Evolutionary conservation across 1,140 invertebrate genomes (phyloP), one percentile per base, ranked within the genome.

Genomic region (Ericerus pela): DNA sequence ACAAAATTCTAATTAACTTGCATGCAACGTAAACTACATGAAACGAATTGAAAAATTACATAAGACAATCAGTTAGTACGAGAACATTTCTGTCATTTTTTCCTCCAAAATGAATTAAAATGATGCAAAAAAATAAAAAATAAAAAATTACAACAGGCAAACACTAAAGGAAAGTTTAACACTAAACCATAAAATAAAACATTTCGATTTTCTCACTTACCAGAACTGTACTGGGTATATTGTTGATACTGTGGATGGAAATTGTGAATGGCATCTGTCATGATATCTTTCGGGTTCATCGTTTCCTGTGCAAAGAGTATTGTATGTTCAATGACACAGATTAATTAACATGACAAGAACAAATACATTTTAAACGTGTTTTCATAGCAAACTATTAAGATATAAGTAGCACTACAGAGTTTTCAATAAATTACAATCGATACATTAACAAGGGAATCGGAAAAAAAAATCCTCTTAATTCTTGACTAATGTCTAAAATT

Each of bases 201-300:
- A 38, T 38, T 6, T 14, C 4, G 20, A 6, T 6, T 53, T 55
- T 56, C 12, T 22, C 62, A 75, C 75, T 76, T 76, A 90, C 88
- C 84, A 69, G 88, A 87, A 73, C 87, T 90, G 70, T 96, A 96
- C 68, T 99, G 96, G 5, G 95, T 98, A 71, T 99, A 99, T 70
- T 99, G 95, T 72, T 98, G 94, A 74, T 99, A 99, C 66, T 99
- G 92, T 27, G 96, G 96, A 77, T 99, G 96, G 79, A 99, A 99
- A 75, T 99, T 99, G 74, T 99, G 96, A 70, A 99, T 97, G 66
- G 96, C 96, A 75, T 99, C 96, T 66, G 94, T 96, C 94, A 99
- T 97, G 68, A 99, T 98, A 73, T 99, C 96, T 72, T 96, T 91
- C 37, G 96, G 96, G 76, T 99, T 99, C 90, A 99, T 99, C 4